These are phyloP conservation scores for Geococcyx californianus DNA, from an alignment of 2,113 vertebrate genomes.

Conservation along the genomic window DNA sequence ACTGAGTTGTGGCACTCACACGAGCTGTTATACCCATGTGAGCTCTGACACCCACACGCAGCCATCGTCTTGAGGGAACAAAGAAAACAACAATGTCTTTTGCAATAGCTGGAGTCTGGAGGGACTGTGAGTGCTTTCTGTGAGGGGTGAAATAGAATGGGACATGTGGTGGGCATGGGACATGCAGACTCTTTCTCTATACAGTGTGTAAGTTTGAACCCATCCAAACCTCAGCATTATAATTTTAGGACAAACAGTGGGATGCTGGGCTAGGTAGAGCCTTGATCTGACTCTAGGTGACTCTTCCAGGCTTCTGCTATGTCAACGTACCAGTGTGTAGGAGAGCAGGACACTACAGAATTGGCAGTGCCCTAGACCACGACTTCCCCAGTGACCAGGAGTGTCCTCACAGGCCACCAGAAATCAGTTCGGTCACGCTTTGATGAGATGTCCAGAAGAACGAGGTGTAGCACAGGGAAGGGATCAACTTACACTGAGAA, in stretches of 20 bases:
- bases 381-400: fast-evolving
- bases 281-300: neutral
- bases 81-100: neutral
- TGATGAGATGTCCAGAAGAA: neutral
- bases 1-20: neutral
- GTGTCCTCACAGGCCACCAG: neutral
- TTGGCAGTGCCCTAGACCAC: neutral
- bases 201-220: neutral
- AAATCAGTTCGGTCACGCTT: neutral
- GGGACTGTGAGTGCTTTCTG: neutral
- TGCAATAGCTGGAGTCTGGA: neutral
- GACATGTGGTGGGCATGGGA: neutral
- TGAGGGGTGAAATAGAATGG: neutral
- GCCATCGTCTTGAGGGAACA: neutral
- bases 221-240: neutral
- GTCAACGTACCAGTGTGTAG: neutral
- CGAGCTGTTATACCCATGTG: neutral
- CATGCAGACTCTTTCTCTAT: neutral
- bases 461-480: neutral
- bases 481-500: neutral
- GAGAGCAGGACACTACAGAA: neutral
- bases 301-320: neutral
- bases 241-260: neutral
- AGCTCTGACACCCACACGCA: neutral
- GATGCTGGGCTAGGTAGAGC: neutral